Conservation (phyloP, 1,140 invertebrate species). For the Drusus annulatus region DNA sequence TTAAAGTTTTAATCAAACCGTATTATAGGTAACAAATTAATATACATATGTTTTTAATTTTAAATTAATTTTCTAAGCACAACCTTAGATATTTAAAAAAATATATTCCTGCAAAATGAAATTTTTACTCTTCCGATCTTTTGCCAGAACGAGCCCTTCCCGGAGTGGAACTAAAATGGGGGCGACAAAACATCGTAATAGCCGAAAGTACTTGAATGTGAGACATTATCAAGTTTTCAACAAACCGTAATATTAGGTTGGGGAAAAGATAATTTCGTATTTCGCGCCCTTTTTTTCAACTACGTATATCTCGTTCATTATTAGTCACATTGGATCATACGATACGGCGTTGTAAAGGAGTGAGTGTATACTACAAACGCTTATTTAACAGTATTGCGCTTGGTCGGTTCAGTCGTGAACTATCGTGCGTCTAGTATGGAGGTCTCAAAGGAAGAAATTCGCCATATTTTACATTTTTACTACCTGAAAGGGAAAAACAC, state of each 20-base stretch:
- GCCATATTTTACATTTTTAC: slow-evolving; percentile 29
- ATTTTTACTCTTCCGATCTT: no score
- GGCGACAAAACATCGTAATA: no score
- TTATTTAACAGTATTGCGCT: neutral
- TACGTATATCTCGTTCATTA: slow-evolving; percentile 26
- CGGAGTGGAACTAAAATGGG: no score
- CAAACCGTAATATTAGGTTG: neutral
- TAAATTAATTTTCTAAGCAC: no score
- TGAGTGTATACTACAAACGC: slow-evolving; percentile 10
- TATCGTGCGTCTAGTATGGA: slow-evolving; percentile 16
- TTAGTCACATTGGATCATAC: neutral
- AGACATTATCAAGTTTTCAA: no score
- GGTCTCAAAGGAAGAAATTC: slow-evolving; percentile 28
- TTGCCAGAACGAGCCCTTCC: no score
- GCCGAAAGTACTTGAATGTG: no score
- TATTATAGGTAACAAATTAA: no score
- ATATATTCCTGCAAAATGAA: no score
- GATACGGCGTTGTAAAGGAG: slow-evolving; percentile 3
- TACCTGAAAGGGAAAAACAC: slow-evolving; percentile 21
- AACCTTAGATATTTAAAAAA: no score
- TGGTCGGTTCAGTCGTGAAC: slow-evolving; percentile 20
- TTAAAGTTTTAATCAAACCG: no score
- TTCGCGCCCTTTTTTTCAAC: slow-evolving; percentile 25
- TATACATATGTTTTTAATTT: no score
- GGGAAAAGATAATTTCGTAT: slow-evolving; percentile 24